phyloP scores from a whole-genome alignment of 2,113 vertebrate genomes.

The Drymodes brunneopygia region DNA sequence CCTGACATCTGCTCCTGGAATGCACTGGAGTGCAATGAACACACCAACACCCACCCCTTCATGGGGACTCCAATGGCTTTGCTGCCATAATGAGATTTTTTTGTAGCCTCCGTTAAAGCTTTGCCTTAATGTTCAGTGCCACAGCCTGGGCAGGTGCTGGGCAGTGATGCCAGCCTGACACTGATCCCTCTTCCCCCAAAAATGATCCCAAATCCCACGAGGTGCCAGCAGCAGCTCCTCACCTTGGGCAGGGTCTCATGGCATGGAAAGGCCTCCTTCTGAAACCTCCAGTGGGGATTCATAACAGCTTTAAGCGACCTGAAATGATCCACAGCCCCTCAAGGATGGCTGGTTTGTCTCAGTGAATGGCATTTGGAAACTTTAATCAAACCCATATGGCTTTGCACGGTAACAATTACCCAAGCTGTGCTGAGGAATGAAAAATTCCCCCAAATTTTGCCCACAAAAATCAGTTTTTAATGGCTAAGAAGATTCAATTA shows the following conservation, averaged over 20 bases:
- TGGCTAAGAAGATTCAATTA: not conserved
- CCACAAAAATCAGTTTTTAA: not conserved
- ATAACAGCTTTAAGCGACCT: not conserved
- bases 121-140: not conserved
- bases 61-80: not conserved
- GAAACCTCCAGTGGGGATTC: not conserved
- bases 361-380: not conserved
- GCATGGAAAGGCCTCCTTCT: not conserved
- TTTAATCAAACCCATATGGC: slow-evolving; percentile 12
- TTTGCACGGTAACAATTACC: not conserved
- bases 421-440: not conserved
- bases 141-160: not conserved
- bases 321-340: not conserved
- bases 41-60: not conserved
- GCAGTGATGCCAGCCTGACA: not conserved
- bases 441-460: not conserved
- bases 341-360: not conserved
- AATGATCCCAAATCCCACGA: not conserved
- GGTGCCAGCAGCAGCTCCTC: not conserved
- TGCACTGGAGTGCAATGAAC: not conserved
- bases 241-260: not conserved
- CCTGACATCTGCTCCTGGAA: not conserved
- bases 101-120: not conserved
- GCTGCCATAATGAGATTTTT: not conserved
- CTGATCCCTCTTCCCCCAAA: not conserved